Percentiles rank a stretch among this genome's conserved stretches.
These are phyloP conservation scores for Microctenopoma lineatum DNA, from an alignment of 2,797 vertebrate genomes.

Conservation along the genomic window DNA sequence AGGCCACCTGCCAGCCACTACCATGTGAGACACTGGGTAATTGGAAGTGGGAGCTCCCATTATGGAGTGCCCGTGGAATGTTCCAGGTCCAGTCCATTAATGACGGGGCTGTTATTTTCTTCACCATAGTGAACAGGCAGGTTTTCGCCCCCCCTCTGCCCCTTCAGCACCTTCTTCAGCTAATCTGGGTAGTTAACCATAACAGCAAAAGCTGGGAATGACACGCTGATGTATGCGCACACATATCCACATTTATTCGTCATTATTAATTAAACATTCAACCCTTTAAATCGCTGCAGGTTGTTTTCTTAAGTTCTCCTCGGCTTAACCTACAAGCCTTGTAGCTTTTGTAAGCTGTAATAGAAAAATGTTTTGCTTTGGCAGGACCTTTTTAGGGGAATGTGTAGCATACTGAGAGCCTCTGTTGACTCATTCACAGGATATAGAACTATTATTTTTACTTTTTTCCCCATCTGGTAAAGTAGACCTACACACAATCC, in stretches of 20 bases:
- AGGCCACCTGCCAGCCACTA: conserved; percentile 63
- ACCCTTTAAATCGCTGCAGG: conserved; percentile 19
- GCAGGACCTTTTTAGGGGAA: conserved; percentile 46
- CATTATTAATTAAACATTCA: conserved; percentile 24
- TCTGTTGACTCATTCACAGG: conserved; percentile 62
- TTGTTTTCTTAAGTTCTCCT: conserved; percentile 16
- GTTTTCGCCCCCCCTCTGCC: conserved; percentile 24
- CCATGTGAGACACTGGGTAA: conserved; percentile 64
- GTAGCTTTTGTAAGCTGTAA: conserved; percentile 43
- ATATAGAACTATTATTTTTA: conserved; percentile 47
- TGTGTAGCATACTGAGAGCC: conserved; percentile 44
- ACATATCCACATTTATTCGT: conserved; percentile 17
- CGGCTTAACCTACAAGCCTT: conserved; percentile 7
- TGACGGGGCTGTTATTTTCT: conserved; percentile 63
- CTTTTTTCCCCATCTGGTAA: conserved; percentile 61
- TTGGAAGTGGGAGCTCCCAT: conserved; percentile 75
- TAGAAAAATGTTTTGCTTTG: conserved; percentile 55
- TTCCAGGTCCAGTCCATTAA: conserved; percentile 68
- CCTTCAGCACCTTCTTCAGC: conserved; percentile 44
- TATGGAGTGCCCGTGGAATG: conserved; percentile 74
- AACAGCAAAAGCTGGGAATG: conserved; percentile 42
- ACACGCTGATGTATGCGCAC: conserved; percentile 21
- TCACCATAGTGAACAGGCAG: conserved; percentile 52
- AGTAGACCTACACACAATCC: conserved; percentile 35
- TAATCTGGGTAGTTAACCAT: conserved; percentile 29